Evolutionary conservation across 2,888 invertebrate species (phyloP).

Genomic region (Lycia hirtaria): DNA sequence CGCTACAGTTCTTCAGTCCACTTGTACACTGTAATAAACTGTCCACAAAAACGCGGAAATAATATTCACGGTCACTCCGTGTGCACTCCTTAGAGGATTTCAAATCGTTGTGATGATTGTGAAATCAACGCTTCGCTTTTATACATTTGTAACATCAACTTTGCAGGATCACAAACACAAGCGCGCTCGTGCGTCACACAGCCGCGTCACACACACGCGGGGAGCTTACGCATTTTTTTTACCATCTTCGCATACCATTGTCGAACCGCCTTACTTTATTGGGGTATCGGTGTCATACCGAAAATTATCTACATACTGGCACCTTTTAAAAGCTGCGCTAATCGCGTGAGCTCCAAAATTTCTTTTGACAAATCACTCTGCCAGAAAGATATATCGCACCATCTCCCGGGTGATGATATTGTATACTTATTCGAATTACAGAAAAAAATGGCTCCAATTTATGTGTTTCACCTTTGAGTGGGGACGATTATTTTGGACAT

Average conservation of each 20-base stretch:
- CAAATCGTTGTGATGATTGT: slow-evolving; percentile 84
- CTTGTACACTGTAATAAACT: slow-evolving; percentile 48
- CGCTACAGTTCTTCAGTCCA: slow-evolving; percentile 28
- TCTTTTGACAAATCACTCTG: slow-evolving; percentile 46
- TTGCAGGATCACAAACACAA: slow-evolving; percentile 61
- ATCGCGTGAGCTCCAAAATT: slow-evolving; percentile 48
- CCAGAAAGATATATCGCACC: slow-evolving; percentile 41
- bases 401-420: slow-evolving; percentile 31
- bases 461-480: slow-evolving; percentile 51
- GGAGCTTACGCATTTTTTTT: slow-evolving; percentile 67
- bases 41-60: slow-evolving; percentile 72
- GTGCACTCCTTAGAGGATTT: slow-evolving; percentile 78
- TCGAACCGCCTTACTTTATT: slow-evolving; percentile 66
- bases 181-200: slow-evolving; percentile 50
- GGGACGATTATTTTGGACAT: slow-evolving; percentile 47
- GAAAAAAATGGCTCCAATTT: slow-evolving; percentile 45
- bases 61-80: slow-evolving; percentile 68
- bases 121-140: slow-evolving; percentile 81
- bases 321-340: slow-evolving; percentile 53
- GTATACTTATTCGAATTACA: slow-evolving; percentile 32
- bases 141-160: slow-evolving; percentile 82
- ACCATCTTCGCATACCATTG: slow-evolving; percentile 68
- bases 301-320: slow-evolving; percentile 54
- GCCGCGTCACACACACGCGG: slow-evolving; percentile 56
- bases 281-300: slow-evolving; percentile 69